These are phyloP conservation scores for Falco novaeseelandiae DNA, from an alignment of 2,797 vertebrate species.

Conservation along the genomic window DNA sequence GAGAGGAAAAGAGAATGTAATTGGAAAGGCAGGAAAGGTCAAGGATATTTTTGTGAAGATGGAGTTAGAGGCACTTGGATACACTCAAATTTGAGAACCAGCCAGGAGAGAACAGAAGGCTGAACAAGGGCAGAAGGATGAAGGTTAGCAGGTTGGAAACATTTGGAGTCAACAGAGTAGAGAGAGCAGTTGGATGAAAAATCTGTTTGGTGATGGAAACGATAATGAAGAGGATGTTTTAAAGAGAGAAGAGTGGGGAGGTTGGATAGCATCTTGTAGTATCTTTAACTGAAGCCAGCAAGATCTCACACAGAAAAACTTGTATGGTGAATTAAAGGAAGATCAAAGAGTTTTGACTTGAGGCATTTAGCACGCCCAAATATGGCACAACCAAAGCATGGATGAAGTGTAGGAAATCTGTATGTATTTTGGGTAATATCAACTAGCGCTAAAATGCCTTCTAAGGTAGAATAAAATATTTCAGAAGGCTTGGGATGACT, in stretches of 20 bases:
- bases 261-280: not conserved
- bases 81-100: constrained; percentile 36
- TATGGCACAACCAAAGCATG: not conserved
- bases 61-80: constrained; percentile 44
- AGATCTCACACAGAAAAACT: constrained; percentile 2
- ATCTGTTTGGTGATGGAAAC: constrained; percentile 59
- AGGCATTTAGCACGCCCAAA: not conserved
- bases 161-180: constrained; percentile 63
- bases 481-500: not conserved
- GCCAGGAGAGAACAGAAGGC: constrained; percentile 68
- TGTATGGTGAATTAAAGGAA: not conserved
- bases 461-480: not conserved
- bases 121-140: constrained; percentile 62
- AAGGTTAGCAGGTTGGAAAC: constrained; percentile 70
- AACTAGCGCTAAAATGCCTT: not conserved
- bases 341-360: not conserved
- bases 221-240: constrained; percentile 51
- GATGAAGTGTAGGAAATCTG: not conserved
- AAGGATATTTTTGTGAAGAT: constrained; percentile 59
- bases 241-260: constrained; percentile 7
- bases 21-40: constrained; percentile 55
- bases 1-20: not conserved
- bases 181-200: constrained; percentile 68
- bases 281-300: constrained; percentile 16
- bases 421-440: not conserved